A percentile compares a stretch with the other conserved stretches of the same genome.
phyloP scores from a whole-genome alignment of 1,140 invertebrate species.

The Atopsyche davidsoni region DNA sequence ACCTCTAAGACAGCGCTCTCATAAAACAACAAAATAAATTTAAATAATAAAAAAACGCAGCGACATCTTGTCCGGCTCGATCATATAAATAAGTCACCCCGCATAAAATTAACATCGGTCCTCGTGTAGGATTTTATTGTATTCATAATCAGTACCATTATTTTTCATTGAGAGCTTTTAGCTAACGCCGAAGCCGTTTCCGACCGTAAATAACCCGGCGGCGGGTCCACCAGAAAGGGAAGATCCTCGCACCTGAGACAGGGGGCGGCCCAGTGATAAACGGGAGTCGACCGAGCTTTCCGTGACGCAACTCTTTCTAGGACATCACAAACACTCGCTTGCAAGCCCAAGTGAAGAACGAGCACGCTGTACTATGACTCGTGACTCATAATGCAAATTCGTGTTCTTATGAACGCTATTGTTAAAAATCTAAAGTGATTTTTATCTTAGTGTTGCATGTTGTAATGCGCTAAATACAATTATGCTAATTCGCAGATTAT shows the following conservation, averaged over 20 bases:
- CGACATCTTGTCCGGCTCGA: constrained; percentile 29
- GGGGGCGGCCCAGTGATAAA: constrained; percentile 24
- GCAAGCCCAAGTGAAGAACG: constrained; percentile 1
- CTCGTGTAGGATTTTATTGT: constrained; percentile 27
- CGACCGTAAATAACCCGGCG: constrained; percentile 27
- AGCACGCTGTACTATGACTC: no score
- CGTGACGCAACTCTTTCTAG: no score
- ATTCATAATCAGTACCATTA: constrained; percentile 30
- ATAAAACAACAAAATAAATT: constrained; percentile 15
- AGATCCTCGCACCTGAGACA: constrained; percentile 26
- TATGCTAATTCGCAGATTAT: no score
- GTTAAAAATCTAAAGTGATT: no score
- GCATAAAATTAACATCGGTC: constrained; percentile 31
- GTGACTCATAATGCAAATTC: no score
- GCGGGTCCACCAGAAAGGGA: no score
- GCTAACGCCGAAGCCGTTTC: constrained; percentile 31
- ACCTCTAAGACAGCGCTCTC: constrained; percentile 11
- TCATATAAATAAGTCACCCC: constrained; percentile 31
- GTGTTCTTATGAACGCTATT: no score
- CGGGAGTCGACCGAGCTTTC: constrained; percentile 26
- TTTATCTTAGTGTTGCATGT: no score
- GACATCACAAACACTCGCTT: background rate
- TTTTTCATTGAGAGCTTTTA: constrained; percentile 31
- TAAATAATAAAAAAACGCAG: constrained; percentile 9
- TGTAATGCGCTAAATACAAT: no score